Percentiles rank a stretch among this genome's conserved stretches.
Evolutionary conservation across 2,888 invertebrate genomes (phyloP).

Genomic region (Rapana venosa): DNA sequence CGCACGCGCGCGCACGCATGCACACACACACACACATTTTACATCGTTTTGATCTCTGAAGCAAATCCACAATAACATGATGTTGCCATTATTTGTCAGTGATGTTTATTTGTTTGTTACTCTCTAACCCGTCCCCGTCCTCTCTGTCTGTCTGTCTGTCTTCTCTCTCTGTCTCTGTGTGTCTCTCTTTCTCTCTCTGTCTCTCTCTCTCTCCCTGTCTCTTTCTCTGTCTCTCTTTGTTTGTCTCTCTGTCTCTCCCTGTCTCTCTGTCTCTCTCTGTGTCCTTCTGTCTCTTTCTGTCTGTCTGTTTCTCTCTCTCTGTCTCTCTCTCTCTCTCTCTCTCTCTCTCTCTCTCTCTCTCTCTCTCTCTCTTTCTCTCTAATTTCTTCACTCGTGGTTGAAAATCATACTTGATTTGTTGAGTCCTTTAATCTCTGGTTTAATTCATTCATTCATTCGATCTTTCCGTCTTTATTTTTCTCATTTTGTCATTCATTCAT

Average conservation of each 20-base stretch:
- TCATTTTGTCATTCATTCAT: too few species aligned
- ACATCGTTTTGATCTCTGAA: too few species aligned
- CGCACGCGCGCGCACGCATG: too few species aligned
- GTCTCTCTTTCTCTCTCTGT: background rate
- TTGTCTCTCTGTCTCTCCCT: slow-evolving; percentile 1
- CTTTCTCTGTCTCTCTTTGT: slow-evolving; percentile 5
- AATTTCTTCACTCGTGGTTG: too few species aligned
- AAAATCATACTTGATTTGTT: too few species aligned
- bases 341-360: slow-evolving; percentile 2
- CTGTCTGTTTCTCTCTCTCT: slow-evolving; percentile 6
- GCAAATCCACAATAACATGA: too few species aligned
- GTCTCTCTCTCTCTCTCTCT: slow-evolving; percentile 22
- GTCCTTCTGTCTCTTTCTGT: slow-evolving; percentile 3
- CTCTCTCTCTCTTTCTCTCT: background rate
- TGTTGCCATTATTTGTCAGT: too few species aligned
- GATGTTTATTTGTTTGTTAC: background rate
- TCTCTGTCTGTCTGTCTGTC: slow-evolving; percentile 10
- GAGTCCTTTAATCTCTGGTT: too few species aligned
- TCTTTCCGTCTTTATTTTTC: too few species aligned
- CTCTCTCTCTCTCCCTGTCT: slow-evolving; percentile 10
- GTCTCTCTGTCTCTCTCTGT: background rate
- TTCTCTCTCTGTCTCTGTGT: background rate
- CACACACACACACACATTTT: too few species aligned
- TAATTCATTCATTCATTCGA: too few species aligned
- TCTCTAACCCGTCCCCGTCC: background rate